Base-by-base conservation (phyloP, 1,140 invertebrate genomes). In the Drosophila bifasciata region DNA sequence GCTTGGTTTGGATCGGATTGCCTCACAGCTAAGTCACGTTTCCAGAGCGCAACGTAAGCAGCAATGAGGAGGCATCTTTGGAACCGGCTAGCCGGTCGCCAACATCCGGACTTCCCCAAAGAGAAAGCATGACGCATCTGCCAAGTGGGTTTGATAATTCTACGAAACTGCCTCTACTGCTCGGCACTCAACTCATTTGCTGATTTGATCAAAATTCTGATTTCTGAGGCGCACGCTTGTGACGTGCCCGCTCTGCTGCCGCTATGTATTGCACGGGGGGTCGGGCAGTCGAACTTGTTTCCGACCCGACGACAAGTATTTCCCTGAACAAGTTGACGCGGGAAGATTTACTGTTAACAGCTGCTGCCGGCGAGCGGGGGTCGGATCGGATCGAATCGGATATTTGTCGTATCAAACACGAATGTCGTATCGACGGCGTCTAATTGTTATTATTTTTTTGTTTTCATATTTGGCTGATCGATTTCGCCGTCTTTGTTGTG, bases 111-210 rank as follows among this genome's bases (percentile, higher is more conserved):
- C 50, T 81, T 74, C 81, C 80, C 71, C 80, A 85, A 76, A 86
- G 81, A 86, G 80, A 85, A 85, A 85, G 77, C 61, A n/a, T 85
- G 80, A 85, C 81, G 53, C 77, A 85, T 75, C 28, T 15, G 28
- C 4, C n/a, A 39, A 13, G 32, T 41, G 19, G 17, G 19, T 21
- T 32, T 25, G 17, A 17, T 23, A 40, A 17, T 57, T 80, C 51
- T 67, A 44, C 61, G 55, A 50, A 52, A 52, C 32, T 43, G 56
- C 13, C 17, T 57, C 15, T 19, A 40, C 58, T 50, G 32, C 7
- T 23, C 40, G 25, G 40, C n/a, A 21, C 21, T 48, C 44, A 19
- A 61, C 55, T 78, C 71, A 19, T 56, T 59, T 52, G 45, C 44
- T 19, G 58, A 15, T 56, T 59, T 0, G 46, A 17, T n/a, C 16